Evolutionary conservation across 1,140 invertebrate species (phyloP).

Genomic region (Thaumatotibia leucotreta): DNA sequence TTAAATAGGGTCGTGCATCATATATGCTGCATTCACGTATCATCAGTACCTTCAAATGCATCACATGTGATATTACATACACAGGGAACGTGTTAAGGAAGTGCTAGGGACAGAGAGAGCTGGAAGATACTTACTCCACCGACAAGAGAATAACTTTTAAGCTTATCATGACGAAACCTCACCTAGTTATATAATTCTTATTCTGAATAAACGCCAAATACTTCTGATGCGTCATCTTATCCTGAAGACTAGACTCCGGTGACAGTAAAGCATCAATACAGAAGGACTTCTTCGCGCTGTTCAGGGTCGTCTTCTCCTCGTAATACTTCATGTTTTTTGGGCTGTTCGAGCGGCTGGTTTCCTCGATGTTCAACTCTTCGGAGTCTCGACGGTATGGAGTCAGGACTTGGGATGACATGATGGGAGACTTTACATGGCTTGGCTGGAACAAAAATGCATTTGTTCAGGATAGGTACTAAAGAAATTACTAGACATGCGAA

Average conservation of each 20-base stretch:
- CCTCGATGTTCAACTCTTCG: conserved; percentile 55
- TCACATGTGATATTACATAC: no score
- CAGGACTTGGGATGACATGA: conserved; percentile 1
- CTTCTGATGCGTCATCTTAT: conserved; percentile 66
- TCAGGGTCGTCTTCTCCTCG: conserved; percentile 58
- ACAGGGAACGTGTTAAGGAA: no score
- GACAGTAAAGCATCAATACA: conserved; percentile 72
- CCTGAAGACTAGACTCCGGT: conserved; percentile 48
- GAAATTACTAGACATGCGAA: no score
- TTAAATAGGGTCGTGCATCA: no score
- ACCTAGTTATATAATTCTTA: conserved; percentile 59
- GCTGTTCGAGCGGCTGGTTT: conserved; percentile 47
- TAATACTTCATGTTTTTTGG: conserved; percentile 64
- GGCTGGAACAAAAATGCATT: neutral
- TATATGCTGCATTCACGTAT: no score
- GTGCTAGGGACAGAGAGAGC: no score
- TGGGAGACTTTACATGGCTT: neutral
- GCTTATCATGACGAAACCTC: no score
- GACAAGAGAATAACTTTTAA: no score
- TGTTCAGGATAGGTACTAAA: no score
- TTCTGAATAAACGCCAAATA: conserved; percentile 66
- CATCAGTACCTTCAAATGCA: no score
- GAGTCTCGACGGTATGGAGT: conserved; percentile 48
- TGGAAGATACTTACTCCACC: no score
- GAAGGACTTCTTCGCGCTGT: conserved; percentile 66